phyloP scores from a whole-genome alignment of 2,888 invertebrate species.

The Dryobota labecula region DNA sequence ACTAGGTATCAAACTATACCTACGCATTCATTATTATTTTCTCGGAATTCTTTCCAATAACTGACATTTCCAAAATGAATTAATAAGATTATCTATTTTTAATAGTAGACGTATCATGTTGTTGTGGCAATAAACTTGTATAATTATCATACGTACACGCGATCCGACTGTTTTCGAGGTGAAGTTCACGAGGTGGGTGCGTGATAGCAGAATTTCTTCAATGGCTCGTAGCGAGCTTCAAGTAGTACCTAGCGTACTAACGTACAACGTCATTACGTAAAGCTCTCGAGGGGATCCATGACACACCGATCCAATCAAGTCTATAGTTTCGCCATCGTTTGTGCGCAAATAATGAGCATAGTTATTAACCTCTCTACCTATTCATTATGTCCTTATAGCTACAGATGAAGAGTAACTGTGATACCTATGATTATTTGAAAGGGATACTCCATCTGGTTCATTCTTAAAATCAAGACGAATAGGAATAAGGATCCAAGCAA shows the following conservation, averaged over 20 bases:
- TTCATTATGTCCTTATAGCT: conserved; percentile 19
- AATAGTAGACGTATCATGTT: conserved; percentile 23
- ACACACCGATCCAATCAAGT: conserved; percentile 47
- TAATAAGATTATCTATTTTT: conserved; percentile 37
- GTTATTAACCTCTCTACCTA: conserved; percentile 41
- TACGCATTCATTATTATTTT: conserved; percentile 4
- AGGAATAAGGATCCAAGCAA: neutral
- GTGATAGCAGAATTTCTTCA: conserved; percentile 66
- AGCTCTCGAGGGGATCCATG: conserved; percentile 44
- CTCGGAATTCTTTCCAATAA: conserved; percentile 13
- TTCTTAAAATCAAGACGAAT: neutral
- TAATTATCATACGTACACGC: conserved; percentile 58
- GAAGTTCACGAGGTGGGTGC: conserved; percentile 68
- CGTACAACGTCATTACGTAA: conserved; percentile 46
- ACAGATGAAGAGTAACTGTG: conserved; percentile 7
- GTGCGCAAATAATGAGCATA: conserved; percentile 32
- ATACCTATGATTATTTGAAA: conserved; percentile 14
- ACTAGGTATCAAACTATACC: conserved; percentile 14
- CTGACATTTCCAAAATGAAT: conserved; percentile 15
- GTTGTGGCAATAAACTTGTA: conserved; percentile 53
- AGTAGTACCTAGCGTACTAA: conserved; percentile 35
- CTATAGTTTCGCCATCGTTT: conserved; percentile 35
- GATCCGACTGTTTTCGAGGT: conserved; percentile 63
- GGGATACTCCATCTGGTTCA: neutral
- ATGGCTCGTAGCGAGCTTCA: conserved; percentile 51